Evolutionary conservation across 2,797 vertebrate genomes (phyloP).

Genomic region (Rhinella marina): DNA sequence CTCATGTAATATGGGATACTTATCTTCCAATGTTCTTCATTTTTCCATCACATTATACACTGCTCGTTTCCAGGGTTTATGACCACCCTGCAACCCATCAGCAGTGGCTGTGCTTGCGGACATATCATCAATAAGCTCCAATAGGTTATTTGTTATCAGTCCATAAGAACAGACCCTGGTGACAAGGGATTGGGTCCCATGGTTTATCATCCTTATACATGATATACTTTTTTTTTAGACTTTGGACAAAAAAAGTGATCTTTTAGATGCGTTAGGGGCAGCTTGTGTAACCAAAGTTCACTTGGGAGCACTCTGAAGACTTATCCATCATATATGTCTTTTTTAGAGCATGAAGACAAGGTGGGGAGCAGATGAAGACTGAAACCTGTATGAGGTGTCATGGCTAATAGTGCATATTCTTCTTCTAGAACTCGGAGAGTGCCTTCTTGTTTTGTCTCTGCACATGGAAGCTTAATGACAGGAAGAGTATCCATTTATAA

Average conservation of each 20-base stretch:
- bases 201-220: too few relatives aligned
- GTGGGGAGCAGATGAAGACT: not conserved
- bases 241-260: not conserved
- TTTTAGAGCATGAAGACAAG: not conserved
- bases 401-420: conserved; percentile 24
- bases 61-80: too few relatives aligned
- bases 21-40: not conserved
- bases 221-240: too few relatives aligned
- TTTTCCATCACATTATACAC: too few relatives aligned
- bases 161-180: too few relatives aligned
- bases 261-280: not conserved
- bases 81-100: too few relatives aligned
- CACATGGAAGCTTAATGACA: conserved; percentile 44
- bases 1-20: too few relatives aligned
- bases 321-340: too few relatives aligned
- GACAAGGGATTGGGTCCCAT: too few relatives aligned
- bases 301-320: not conserved
- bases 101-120: too few relatives aligned
- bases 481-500: conserved; percentile 73
- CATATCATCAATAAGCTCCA: too few relatives aligned
- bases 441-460: not conserved
- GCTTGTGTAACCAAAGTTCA: not conserved
- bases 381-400: not conserved
- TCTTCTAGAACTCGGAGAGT: not conserved
- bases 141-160: too few relatives aligned